A percentile compares a stretch with the other conserved stretches of the same genome.
phyloP scores from a whole-genome alignment of 2,797 vertebrate species.

The Manis pentadactyla region DNA sequence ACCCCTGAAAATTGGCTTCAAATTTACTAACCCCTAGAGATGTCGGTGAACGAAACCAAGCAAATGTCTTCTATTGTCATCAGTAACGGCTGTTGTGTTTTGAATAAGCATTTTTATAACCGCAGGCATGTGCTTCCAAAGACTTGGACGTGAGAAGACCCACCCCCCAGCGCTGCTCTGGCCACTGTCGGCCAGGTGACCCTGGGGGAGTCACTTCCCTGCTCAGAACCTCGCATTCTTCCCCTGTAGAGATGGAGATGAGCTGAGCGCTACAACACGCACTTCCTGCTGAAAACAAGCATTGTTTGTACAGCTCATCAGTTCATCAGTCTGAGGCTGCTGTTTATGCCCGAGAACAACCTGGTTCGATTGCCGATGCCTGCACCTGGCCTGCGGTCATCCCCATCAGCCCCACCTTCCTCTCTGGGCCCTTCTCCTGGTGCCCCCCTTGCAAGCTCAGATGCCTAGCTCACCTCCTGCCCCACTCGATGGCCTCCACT shows the following conservation, averaged over 20 bases:
- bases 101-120: neutral
- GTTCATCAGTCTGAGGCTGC: neutral
- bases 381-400: rapidly evolving
- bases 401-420: neutral
- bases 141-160: neutral
- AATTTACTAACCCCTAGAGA: slow-evolving; percentile 36
- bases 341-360: neutral
- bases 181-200: neutral
- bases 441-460: neutral
- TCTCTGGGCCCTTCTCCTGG: neutral
- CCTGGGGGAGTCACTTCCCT: neutral
- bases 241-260: neutral
- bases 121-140: neutral
- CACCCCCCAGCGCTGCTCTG: rapidly evolving
- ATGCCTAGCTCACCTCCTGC: neutral
- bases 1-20: slow-evolving; percentile 29
- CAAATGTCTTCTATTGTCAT: neutral
- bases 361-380: neutral
- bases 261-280: neutral
- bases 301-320: neutral
- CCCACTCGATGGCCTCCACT: rapidly evolving
- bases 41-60: neutral
- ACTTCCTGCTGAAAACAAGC: neutral
- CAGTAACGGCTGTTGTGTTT: neutral
- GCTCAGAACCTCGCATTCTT: neutral